A percentile compares a stretch with the other conserved stretches of the same genome.
Conservation (phyloP, 2,113 vertebrate genomes). For the Brachypodius melanocephalos region DNA sequence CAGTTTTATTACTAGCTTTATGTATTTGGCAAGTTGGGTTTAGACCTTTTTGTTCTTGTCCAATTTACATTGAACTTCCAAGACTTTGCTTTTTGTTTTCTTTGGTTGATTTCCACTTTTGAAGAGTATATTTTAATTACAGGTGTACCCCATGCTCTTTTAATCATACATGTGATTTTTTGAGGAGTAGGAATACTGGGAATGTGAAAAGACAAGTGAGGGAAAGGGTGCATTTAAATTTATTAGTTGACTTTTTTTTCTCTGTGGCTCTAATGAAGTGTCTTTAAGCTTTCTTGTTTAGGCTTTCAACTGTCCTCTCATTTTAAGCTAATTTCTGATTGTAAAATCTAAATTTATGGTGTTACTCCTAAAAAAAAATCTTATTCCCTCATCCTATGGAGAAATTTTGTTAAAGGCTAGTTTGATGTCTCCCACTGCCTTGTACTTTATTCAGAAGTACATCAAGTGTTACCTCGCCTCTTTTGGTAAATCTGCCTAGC, state of each 20-base stretch:
- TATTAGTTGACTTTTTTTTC: background rate
- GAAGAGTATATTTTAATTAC: background rate
- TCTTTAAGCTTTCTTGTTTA: background rate
- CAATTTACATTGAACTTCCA: background rate
- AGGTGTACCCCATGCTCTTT: background rate
- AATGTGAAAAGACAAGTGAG: background rate
- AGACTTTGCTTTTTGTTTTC: background rate
- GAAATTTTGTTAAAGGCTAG: background rate
- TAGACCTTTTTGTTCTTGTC: background rate
- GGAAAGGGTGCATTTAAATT: background rate
- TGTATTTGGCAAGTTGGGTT: background rate
- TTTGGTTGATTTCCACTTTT: background rate
- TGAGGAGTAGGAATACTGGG: background rate
- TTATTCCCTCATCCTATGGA: background rate
- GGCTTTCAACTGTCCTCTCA: background rate
- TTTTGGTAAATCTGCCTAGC: background rate
- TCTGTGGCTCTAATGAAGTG: background rate
- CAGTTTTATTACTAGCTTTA: constrained; percentile 4
- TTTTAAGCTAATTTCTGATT: background rate
- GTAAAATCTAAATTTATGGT: background rate
- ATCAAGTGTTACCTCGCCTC: background rate
- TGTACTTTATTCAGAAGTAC: background rate
- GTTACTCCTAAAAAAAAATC: background rate
- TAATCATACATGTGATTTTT: background rate
- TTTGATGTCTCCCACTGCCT: background rate